These are phyloP conservation scores for Cephus runcator DNA, from an alignment of 2,888 invertebrate genomes.

Conservation along the genomic window DNA sequence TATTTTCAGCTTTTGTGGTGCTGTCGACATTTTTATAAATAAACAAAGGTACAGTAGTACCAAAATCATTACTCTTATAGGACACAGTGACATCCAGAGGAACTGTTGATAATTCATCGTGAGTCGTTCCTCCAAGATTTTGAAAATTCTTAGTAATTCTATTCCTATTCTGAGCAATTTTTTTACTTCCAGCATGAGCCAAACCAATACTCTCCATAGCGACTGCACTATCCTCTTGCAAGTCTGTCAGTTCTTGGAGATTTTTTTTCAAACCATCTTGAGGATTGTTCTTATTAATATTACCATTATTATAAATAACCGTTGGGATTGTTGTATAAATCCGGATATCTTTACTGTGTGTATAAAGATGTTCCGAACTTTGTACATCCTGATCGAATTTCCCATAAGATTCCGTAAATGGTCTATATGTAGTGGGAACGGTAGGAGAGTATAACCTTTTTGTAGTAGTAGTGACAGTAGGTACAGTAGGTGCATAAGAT, in stretches of 20 bases:
- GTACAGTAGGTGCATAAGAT: slow-evolving; percentile 58
- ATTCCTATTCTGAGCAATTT: neutral
- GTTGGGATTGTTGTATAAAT: neutral
- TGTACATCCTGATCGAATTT: slow-evolving; percentile 46
- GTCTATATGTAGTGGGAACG: slow-evolving; percentile 48
- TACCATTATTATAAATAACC: neutral
- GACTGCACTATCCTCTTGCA: slow-evolving; percentile 4
- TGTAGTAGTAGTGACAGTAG: slow-evolving; percentile 56
- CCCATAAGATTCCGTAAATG: slow-evolving; percentile 42
- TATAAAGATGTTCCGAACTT: slow-evolving; percentile 50
- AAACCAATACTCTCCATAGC: slow-evolving; percentile 34
- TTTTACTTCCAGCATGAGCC: neutral
- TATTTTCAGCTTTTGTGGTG: neutral
- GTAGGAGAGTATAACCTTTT: slow-evolving; percentile 56
- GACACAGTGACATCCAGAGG: neutral
- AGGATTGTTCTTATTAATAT: neutral
- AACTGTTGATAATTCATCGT: neutral
- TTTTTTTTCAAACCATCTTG: neutral
- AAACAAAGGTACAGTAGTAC: neutral
- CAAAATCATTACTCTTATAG: neutral
- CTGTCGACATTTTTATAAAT: neutral
- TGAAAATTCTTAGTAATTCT: neutral
- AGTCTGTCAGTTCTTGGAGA: neutral
- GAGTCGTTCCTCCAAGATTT: neutral
- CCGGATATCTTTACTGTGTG: slow-evolving; percentile 30